Evolutionary conservation across 2,888 invertebrate genomes (phyloP), one percentile per base, ranked within the genome.

Genomic region (Yponomeuta evonymella): DNA sequence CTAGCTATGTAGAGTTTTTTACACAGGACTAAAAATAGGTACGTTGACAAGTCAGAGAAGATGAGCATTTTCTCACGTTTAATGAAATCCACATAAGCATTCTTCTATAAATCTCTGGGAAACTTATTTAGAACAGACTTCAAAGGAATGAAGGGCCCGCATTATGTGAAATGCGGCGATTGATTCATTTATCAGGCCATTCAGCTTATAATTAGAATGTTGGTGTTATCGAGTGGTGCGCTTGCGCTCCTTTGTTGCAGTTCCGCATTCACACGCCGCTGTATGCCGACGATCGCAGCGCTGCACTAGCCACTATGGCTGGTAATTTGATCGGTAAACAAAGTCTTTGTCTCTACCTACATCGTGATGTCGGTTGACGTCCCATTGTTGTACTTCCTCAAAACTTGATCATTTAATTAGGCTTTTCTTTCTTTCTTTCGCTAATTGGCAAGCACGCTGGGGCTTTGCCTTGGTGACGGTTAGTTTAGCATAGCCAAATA

Each of bases 261-360:
- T 69, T 36, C 64, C n/a, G 64, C 71, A 69, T 70, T 72, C 69
- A 33, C 58, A 48, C 23, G 64, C 36, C 65, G 51, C 43, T 66
- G 48, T 65, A 64, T 65, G 70, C 64, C 58, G 70, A 67, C 62
- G 67, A 70, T 67, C 70, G 66, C 33, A 51, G 30, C 51, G 65
- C 33, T 67, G 48, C 29, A 48, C 63, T 70, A 70, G 64, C 64
- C 70, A 8, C 33, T 63, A 51, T 48, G 36, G 15, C 70, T 72
- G 72, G 74, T 74, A 36, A 67, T 71, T 72, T 74, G 74, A 74
- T 74, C 73, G 75, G 78, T 80, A 84, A 85, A 86, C 86, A 85
- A 85, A 76, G 83, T 79, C 88, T 87, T 88, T 87, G 87, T 88
- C 79, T 78, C 11, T 9, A n/a, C 75, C 72, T 71, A 72, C 15